Conservation (phyloP, 2,797 vertebrate genomes). For the Micrastur ruficollis region DNA sequence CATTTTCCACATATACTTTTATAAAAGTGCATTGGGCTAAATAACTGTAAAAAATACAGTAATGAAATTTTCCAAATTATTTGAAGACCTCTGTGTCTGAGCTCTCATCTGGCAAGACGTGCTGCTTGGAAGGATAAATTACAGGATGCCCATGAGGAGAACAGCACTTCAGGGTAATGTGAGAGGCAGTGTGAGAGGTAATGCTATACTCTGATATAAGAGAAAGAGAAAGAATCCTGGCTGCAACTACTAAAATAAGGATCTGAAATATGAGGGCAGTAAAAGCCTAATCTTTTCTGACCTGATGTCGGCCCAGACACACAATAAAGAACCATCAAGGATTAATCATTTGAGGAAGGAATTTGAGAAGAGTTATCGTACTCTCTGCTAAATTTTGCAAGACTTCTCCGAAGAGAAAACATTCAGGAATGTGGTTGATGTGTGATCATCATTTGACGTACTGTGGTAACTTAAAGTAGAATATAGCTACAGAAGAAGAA, state of each 20-base stretch:
- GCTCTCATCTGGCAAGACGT: neutral
- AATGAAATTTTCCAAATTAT: neutral
- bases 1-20: neutral
- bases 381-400: slow-evolving; percentile 10
- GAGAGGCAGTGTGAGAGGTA: neutral
- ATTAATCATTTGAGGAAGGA: slow-evolving; percentile 24
- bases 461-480: neutral
- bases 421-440: neutral
- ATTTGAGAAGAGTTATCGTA: neutral
- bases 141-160: neutral
- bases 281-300: slow-evolving; percentile 40
- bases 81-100: neutral
- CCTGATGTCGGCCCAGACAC: neutral
- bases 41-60: neutral
- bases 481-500: neutral
- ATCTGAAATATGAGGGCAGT: slow-evolving; percentile 18
- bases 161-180: slow-evolving; percentile 7
- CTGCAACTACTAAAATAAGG: slow-evolving; percentile 22
- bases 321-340: neutral
- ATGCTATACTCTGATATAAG: neutral
- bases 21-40: neutral
- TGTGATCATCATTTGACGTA: neutral
- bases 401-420: slow-evolving; percentile 13
- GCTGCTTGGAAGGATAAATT: slow-evolving; percentile 13
- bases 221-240: neutral